Evolutionary conservation across 2,113 vertebrate species (phyloP).

Genomic region (Serilophus lunatus): DNA sequence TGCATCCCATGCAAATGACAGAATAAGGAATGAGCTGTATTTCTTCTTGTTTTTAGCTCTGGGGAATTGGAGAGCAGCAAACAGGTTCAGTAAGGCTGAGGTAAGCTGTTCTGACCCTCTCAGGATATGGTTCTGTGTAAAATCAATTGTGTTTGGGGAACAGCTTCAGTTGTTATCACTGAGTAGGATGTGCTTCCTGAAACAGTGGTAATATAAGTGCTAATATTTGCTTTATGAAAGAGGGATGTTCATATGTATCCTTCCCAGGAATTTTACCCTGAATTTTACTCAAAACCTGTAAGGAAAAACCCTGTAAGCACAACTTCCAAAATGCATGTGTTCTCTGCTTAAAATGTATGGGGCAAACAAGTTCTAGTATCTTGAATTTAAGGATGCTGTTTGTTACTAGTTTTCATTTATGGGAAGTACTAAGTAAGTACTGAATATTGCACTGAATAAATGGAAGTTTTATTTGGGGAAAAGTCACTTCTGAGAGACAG

Average conservation of each 20-base stretch:
- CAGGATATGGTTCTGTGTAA: not conserved
- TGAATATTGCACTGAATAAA: not conserved
- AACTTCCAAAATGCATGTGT: not conserved
- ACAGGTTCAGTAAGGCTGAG: not conserved
- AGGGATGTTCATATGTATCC: not conserved
- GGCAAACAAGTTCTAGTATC: not conserved
- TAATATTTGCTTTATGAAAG: not conserved
- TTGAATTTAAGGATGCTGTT: not conserved
- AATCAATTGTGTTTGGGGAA: not conserved
- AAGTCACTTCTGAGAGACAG: not conserved
- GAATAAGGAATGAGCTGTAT: not conserved
- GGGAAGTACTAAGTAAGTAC: not conserved
- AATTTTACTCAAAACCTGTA: not conserved
- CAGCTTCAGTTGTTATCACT: not conserved
- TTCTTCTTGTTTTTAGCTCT: not conserved
- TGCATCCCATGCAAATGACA: not conserved
- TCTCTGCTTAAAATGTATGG: not conserved
- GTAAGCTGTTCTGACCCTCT: not conserved
- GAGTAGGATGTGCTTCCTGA: not conserved
- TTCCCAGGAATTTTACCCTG: not conserved
- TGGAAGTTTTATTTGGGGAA: not conserved
- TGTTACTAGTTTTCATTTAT: not conserved
- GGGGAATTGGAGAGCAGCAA: not conserved
- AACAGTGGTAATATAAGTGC: not conserved
- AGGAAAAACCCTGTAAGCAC: not conserved